Percentiles rank a stretch among this genome's conserved stretches.
These are phyloP conservation scores for Hylaea fasciaria DNA, from an alignment of 2,888 invertebrate species.

Conservation along the genomic window DNA sequence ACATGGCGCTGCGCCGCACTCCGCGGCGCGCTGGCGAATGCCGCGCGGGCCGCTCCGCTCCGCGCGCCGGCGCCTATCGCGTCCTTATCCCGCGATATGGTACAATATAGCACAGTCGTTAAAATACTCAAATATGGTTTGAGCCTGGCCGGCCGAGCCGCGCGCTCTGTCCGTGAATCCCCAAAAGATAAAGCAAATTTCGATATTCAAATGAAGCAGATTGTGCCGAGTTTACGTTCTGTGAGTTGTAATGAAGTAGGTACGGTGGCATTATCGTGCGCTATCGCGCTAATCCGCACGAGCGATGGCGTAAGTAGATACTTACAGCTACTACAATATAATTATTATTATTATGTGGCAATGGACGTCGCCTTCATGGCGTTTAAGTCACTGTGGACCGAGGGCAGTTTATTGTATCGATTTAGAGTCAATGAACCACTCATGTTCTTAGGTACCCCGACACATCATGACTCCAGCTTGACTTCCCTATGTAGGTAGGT, in stretches of 20 bases:
- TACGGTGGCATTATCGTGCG: background rate
- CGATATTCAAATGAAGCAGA: background rate
- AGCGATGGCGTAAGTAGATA: too few relatives aligned
- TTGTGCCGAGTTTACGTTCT: background rate
- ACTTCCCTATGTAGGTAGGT: too few relatives aligned
- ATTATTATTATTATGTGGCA: too few relatives aligned
- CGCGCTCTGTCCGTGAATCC: background rate
- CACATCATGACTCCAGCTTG: too few relatives aligned
- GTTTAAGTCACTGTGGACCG: background rate
- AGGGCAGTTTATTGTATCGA: too few relatives aligned
- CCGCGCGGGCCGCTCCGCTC: background rate
- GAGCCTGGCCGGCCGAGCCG: background rate
- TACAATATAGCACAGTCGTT: slow-evolving; percentile 1
- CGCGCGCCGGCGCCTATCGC: slow-evolving; percentile 8
- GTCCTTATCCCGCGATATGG: slow-evolving; percentile 21
- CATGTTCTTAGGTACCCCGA: too few relatives aligned
- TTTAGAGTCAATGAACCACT: too few relatives aligned
- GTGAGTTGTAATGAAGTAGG: background rate
- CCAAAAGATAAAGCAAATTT: background rate
- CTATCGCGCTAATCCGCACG: slow-evolving; percentile 1
- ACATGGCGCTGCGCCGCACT: slow-evolving; percentile 48
- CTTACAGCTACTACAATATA: too few relatives aligned
- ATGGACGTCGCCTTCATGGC: background rate
- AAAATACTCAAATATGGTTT: slow-evolving; percentile 2
- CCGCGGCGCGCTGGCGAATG: slow-evolving; percentile 22